Conservation (phyloP, 2,113 vertebrate species). For the Peucedramus taeniatus region DNA sequence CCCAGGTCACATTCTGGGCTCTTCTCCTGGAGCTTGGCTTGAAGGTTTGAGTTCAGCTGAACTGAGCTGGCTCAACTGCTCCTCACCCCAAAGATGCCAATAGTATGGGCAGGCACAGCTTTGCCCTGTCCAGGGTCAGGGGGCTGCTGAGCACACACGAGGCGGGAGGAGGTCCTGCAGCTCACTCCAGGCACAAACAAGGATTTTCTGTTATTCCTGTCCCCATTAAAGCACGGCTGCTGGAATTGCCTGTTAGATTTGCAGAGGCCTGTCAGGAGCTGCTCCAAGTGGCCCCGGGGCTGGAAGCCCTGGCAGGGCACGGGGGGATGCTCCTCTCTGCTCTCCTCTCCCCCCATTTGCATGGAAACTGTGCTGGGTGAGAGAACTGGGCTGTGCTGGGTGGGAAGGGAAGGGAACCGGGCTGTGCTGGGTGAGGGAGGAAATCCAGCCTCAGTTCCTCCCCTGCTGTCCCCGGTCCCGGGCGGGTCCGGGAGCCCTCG, state of each 20-base stretch:
- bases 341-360: background rate
- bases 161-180: background rate
- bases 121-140: background rate
- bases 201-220: background rate
- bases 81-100: background rate
- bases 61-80: background rate
- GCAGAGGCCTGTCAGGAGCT: background rate
- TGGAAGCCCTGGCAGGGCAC: background rate
- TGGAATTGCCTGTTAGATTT: background rate
- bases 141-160: background rate
- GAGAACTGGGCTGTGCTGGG: no score
- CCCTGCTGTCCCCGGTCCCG: background rate
- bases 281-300: background rate
- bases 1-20: background rate
- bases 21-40: background rate
- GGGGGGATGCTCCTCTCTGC: background rate
- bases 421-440: accelerated
- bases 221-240: background rate
- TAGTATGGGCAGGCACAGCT: background rate
- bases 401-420: background rate
- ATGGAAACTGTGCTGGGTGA: background rate
- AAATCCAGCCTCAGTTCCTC: background rate
- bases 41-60: background rate
- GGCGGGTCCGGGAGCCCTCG: background rate
- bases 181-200: background rate